These are phyloP conservation scores for Tinea semifulvella DNA, from an alignment of 2,888 invertebrate genomes.

Conservation along the genomic window DNA sequence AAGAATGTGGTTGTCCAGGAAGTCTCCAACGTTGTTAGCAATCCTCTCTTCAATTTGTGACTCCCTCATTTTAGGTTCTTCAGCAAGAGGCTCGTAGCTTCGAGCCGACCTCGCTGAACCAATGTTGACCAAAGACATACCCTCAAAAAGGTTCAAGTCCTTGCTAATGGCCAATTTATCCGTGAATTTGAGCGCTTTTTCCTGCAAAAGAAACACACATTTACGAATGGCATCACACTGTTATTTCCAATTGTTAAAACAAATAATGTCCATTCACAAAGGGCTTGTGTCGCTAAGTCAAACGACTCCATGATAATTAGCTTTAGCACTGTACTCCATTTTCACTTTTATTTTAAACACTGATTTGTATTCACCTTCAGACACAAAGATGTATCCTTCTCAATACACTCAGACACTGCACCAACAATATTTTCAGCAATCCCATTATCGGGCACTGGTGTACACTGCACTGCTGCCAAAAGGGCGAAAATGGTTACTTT, in stretches of 20 bases:
- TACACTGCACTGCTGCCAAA: conserved; percentile 44
- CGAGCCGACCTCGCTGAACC: conserved; percentile 55
- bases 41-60: conserved; percentile 53
- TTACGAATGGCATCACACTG: conserved; percentile 31
- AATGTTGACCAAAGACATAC: conserved; percentile 59
- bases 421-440: conserved; percentile 52
- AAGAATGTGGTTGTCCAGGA: conserved; percentile 54
- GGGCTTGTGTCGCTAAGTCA: conserved; percentile 2
- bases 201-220: too few species aligned
- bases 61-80: conserved; percentile 52
- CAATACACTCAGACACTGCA: conserved; percentile 65
- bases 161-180: conserved; percentile 65
- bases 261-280: neutral
- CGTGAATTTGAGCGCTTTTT: conserved; percentile 68
- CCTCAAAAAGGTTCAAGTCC: conserved; percentile 59
- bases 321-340: conserved; percentile 3
- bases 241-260: conserved; percentile 16
- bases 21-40: conserved; percentile 50
- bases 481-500: conserved; percentile 42
- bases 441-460: conserved; percentile 47
- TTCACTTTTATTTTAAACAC: conserved; percentile 3
- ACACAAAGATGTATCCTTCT: conserved; percentile 67
- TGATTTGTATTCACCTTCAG: conserved; percentile 64
- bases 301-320: conserved; percentile 1
- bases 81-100: conserved; percentile 51